Evolutionary conservation across 2,888 invertebrate species (phyloP), one percentile per base, ranked within the genome.

Genomic region (Himalopsyche anomala): DNA sequence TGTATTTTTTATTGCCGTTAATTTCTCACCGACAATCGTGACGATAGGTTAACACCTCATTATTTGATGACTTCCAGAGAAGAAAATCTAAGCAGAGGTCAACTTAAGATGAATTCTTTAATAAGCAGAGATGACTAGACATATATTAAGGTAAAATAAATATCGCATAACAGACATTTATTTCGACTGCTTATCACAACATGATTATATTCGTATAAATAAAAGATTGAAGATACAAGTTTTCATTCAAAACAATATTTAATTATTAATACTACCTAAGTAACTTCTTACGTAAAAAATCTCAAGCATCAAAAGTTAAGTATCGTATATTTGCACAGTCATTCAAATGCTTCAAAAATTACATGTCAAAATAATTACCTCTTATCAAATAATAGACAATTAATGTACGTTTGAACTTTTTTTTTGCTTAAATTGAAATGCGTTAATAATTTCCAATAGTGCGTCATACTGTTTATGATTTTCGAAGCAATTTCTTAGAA

Each of bases 261-360:
- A 74, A 74, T 15, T 36, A 28, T 74, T 38, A 74, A 28, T 74
- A 74, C 28, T 74, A 28, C 28, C 28, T 28, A 36, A 74, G 45
- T 69, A 9, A 74, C 36, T 74, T 5, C n/a, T 9, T 19, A 28
- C 11, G 28, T 62, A 62, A 62, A 62, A 62, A 62, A 5, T 19
- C 15, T 51, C 51, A 15, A 51, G 51, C 15, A 11, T 45, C 9
- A 45, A 45, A 11, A 45, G 9, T 9, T 45, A 51, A 12, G 51
- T 51, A 51, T 69, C 12, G 38, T 12, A 74, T 74, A 74, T 74
- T 74, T 74, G 74, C 15, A 8, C 12, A 74, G 74, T 74, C 74
- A 74, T 74, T 38, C 19, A 74, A n/a, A 15, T 15, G 5, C 19
- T 74, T 74, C 38, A 36, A 74, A 36, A 36, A 15, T 15, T 36